A percentile compares a stretch with the other conserved stretches of the same genome.
phyloP scores from a whole-genome alignment of 2,797 vertebrate species.

The Neosalanx taihuensis region DNA sequence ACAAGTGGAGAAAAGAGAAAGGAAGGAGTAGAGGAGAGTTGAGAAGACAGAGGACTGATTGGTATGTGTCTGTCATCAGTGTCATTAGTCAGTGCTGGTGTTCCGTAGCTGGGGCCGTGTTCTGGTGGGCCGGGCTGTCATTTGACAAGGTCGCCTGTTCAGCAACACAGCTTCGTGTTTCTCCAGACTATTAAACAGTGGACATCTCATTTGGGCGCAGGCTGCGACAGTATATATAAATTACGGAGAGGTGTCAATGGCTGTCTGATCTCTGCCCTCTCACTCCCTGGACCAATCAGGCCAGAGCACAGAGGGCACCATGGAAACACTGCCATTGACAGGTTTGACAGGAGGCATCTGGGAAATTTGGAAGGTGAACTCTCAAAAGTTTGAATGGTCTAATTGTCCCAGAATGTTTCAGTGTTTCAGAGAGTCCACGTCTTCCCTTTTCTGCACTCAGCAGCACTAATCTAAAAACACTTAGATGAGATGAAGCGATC shows the following conservation, averaged over 20 bases:
- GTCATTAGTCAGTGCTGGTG: neutral
- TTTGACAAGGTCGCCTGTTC: neutral
- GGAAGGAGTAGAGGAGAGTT: neutral
- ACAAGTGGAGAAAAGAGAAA: neutral
- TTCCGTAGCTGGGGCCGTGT: neutral
- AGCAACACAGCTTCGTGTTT: constrained; percentile 31
- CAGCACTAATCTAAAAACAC: neutral
- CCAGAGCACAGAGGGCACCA: constrained; percentile 15
- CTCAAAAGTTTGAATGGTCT: neutral
- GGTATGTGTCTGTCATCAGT: neutral
- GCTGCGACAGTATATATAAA: constrained; percentile 66
- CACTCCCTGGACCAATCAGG: neutral
- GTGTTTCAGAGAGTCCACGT: neutral
- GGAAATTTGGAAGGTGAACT: neutral
- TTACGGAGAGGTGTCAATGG: constrained; percentile 57
- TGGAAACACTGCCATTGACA: constrained; percentile 61
- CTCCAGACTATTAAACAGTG: constrained; percentile 69
- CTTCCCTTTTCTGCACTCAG: neutral
- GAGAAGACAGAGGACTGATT: neutral
- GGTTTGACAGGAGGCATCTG: constrained; percentile 29
- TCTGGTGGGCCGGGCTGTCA: neutral
- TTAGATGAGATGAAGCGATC: neutral
- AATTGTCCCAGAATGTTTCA: neutral
- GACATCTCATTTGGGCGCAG: constrained; percentile 64
- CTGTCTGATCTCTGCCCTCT: constrained; percentile 38